Evolutionary conservation across 1,140 invertebrate genomes (phyloP).

Genomic region (Atta cephalotes): DNA sequence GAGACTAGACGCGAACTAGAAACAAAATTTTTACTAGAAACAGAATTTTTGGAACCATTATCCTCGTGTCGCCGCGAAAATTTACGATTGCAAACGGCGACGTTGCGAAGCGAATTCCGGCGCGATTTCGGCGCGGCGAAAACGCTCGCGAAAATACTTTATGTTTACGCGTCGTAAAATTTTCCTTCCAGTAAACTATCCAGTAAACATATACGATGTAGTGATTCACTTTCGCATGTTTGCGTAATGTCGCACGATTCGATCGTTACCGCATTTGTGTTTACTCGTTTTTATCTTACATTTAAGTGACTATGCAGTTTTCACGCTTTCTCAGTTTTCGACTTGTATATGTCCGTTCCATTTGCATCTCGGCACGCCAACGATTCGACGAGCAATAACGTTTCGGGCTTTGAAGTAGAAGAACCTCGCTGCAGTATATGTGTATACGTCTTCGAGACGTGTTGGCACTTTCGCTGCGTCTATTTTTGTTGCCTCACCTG

Average conservation of each 20-base stretch:
- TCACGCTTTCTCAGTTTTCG: constrained; percentile 31
- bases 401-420: background rate
- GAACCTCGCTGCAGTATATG: background rate
- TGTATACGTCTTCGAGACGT: constrained; percentile 38
- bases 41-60: constrained; percentile 49
- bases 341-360: constrained; percentile 12
- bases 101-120: constrained; percentile 27
- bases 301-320: constrained; percentile 48
- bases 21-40: background rate
- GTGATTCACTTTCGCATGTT: constrained; percentile 67
- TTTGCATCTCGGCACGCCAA: constrained; percentile 58
- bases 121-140: constrained; percentile 36
- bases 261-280: background rate
- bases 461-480: constrained; percentile 32
- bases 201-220: constrained; percentile 67
- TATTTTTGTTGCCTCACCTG: constrained; percentile 45
- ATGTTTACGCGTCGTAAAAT: constrained; percentile 73
- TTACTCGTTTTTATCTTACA: constrained; percentile 34
- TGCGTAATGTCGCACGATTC: constrained; percentile 28
- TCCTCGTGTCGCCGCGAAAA: background rate
- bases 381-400: constrained; percentile 52
- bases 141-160: constrained; percentile 42
- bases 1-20: background rate
- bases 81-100: constrained; percentile 37
- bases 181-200: constrained; percentile 56